Evolutionary conservation across 2,888 invertebrate genomes (phyloP).

Genomic region (Coecobrya sp.): DNA sequence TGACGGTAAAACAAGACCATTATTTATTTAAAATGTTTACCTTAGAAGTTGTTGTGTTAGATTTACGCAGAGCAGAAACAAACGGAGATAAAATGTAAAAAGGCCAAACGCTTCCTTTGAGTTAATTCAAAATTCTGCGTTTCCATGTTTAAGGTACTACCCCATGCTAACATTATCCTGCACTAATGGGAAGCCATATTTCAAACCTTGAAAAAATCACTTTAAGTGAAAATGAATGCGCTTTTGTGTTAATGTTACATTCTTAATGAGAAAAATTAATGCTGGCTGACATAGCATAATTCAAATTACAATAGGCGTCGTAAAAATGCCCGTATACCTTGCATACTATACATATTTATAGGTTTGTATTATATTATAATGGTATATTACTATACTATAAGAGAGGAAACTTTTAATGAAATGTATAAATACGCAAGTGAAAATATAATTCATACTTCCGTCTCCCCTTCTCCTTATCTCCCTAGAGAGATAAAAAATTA

Average conservation of each 20-base stretch:
- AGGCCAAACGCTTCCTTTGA: not conserved
- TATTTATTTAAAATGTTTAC: conserved; percentile 30
- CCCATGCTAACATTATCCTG: not conserved
- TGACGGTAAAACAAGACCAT: not conserved
- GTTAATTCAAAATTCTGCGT: not conserved
- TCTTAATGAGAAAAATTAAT: conserved; percentile 68
- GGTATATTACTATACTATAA: not conserved
- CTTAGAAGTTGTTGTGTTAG: not conserved
- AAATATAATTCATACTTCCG: conserved; percentile 58
- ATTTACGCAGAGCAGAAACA: not conserved
- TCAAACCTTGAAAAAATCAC: conserved; percentile 58
- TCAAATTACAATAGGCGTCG: conserved; percentile 54
- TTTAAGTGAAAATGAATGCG: conserved; percentile 34
- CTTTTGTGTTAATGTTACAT: conserved; percentile 53
- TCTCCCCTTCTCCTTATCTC: conserved; percentile 38
- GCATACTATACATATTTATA: too few species aligned
- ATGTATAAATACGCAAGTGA: not conserved
- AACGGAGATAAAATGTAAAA: not conserved
- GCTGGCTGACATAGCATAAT: conserved; percentile 58
- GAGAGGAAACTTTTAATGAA: conserved; percentile 39
- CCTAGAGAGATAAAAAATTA: conserved; percentile 74
- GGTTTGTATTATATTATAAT: not conserved
- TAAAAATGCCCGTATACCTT: not conserved
- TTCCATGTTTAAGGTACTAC: not conserved
- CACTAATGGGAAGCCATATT: conserved; percentile 57